Conservation (phyloP, 2,113 vertebrate genomes). For the Sigmodon hispidus region DNA sequence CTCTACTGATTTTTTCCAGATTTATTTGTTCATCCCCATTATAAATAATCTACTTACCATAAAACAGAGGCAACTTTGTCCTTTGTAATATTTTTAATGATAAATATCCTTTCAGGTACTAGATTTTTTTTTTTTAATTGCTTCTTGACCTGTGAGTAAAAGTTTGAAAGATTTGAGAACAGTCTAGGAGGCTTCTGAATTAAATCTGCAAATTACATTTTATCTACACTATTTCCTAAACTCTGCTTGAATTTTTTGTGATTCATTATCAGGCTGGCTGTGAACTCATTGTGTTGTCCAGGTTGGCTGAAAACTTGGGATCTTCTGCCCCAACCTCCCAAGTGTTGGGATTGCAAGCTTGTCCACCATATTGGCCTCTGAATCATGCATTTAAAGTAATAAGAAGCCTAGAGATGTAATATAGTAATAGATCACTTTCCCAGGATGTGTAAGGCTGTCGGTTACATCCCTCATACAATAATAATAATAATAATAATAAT, state of each 20-base stretch:
- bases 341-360: not conserved
- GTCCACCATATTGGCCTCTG: not conserved
- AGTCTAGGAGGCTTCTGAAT: not conserved
- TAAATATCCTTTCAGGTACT: not conserved
- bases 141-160: not conserved
- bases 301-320: not conserved
- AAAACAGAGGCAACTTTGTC: not conserved
- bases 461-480: not conserved
- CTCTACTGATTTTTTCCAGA: slow-evolving; percentile 2
- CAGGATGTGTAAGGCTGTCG: not conserved
- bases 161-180: not conserved
- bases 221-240: not conserved
- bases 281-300: not conserved
- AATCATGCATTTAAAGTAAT: not conserved
- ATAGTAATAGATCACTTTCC: not conserved
- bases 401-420: not conserved
- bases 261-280: not conserved
- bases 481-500: not conserved
- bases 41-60: not conserved
- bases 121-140: not conserved
- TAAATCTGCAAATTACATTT: not conserved
- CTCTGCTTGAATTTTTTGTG: too few relatives aligned
- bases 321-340: not conserved
- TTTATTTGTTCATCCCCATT: not conserved
- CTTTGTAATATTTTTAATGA: not conserved